Base-by-base conservation (phyloP, 2,888 invertebrate genomes). In the Meteorus colon region DNA sequence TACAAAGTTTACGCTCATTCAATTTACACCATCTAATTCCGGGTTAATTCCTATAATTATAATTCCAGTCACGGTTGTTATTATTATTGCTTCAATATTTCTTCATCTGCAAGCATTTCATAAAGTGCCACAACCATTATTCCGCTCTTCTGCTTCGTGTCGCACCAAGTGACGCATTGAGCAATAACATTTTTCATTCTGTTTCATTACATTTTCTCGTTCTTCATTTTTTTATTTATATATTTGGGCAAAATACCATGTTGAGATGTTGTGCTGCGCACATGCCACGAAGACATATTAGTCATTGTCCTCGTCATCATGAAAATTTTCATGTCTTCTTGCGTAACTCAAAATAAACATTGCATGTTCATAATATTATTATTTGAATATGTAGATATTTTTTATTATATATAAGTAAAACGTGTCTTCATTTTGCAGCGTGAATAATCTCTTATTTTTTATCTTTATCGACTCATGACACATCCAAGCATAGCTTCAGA, bases 281-380 rank as follows among this genome's bases (percentile, higher is more conserved):
- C 14, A 62, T 19, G 19, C 19, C n/a, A 48, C n/a, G 6, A 48
- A 41, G 41, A 12, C 41, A 41, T 41, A 41, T 48, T 19, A 4
- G 48, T 48, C 19, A 19, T 19, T 8, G 55, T 55, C n/a, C 24
- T 55, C 62, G 5, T 29, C 16, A n/a, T 62, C 62, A 62, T 10
- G 31, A 31, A 62, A 62, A 62, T 24, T 4, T 65, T 65, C n/a
- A 65, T n/a, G 19, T 24, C n/a, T 65, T 5, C 16, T 62, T 65
- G 8, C 34, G 31, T 29, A 62, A 62, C 16, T 31, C 2, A 62
- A 62, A 62, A 5, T 16, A 62, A 62, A 62, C 31, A 62, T 29
- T 31, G 1, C 31, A 62, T 31, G 4, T 3, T 12, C 8, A 41
- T 41, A 12, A 2, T 41, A 41, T 41, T 41, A 12, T 12, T 41